A percentile compares a stretch with the other conserved stretches of the same genome.
Evolutionary conservation across 2,797 vertebrate species (phyloP).

Genomic region (Naso thynnoides): DNA sequence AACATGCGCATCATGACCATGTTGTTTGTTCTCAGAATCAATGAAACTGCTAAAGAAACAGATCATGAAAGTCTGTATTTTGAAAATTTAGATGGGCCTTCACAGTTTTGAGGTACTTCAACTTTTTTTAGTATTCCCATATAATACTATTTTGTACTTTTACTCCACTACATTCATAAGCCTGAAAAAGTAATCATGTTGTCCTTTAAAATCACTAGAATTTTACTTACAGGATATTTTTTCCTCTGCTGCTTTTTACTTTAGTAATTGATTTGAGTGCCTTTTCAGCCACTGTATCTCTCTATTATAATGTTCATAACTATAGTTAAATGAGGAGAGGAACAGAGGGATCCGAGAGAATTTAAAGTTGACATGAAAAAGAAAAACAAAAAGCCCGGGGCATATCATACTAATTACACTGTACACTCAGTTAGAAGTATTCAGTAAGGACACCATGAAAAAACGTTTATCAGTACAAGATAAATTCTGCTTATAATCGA

Average conservation of each 20-base stretch:
- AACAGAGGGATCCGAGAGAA: neutral
- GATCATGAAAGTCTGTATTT: neutral
- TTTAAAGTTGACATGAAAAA: neutral
- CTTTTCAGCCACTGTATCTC: neutral
- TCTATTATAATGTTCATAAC: neutral
- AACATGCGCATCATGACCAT: neutral
- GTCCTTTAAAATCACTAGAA: too few species aligned
- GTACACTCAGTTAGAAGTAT: neutral
- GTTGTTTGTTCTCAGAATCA: conserved; percentile 8
- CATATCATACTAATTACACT: neutral
- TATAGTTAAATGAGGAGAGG: neutral
- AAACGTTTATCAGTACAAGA: too few species aligned
- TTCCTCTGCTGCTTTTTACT: neutral
- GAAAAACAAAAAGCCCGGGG: neutral
- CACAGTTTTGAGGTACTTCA: neutral
- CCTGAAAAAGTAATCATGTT: neutral
- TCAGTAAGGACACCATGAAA: too few species aligned
- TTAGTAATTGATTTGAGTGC: neutral
- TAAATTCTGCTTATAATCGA: too few species aligned
- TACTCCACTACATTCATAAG: neutral
- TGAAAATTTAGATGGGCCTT: neutral
- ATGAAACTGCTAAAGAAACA: neutral
- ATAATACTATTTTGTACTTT: neutral
- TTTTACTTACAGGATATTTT: too few species aligned
- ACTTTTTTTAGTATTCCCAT: neutral